Evolutionary conservation across 2,797 vertebrate species (phyloP).

Genomic region (Odontamblyopus rebecca): DNA sequence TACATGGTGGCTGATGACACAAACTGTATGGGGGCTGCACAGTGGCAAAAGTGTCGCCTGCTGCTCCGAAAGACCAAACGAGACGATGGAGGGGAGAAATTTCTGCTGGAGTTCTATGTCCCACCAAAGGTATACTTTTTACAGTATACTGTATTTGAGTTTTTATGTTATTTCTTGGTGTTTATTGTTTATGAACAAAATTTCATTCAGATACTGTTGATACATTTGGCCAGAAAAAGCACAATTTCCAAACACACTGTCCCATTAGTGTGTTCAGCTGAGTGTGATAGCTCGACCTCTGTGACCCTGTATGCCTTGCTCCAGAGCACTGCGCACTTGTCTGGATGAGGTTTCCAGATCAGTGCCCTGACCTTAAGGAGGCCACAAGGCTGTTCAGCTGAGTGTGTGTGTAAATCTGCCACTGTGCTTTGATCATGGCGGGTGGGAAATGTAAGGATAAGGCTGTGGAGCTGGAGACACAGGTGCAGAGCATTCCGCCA

Average conservation of each 20-base stretch:
- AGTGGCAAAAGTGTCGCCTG: conserved; percentile 97
- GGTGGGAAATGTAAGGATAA: conserved; percentile 41
- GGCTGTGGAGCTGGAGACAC: conserved; percentile 27
- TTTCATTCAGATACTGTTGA: background rate
- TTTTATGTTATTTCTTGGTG: background rate
- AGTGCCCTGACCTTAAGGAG: conserved; percentile 61
- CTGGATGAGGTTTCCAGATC: conserved; percentile 64
- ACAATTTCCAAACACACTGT: background rate
- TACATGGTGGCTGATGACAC: conserved; percentile 96
- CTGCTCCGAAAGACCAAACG: conserved; percentile 85
- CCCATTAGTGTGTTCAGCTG: conserved; percentile 5
- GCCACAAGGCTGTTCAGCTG: conserved; percentile 53
- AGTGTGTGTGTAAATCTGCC: conserved; percentile 66
- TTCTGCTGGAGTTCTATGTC: conserved; percentile 95
- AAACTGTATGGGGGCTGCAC: conserved; percentile 86
- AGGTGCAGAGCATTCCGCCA: conserved; percentile 30
- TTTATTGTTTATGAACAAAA: background rate
- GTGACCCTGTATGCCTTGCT: conserved; percentile 18
- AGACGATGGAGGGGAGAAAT: conserved; percentile 86
- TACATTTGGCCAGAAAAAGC: background rate
- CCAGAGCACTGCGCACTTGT: conserved; percentile 38
- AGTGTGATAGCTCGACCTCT: conserved; percentile 12
- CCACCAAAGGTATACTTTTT: conserved; percentile 88
- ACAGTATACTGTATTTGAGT: background rate
- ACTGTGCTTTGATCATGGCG: conserved; percentile 58